Evolutionary conservation across 2,113 vertebrate species (phyloP), one percentile per base, ranked within the genome.

Genomic region (Notothenia rossii): DNA sequence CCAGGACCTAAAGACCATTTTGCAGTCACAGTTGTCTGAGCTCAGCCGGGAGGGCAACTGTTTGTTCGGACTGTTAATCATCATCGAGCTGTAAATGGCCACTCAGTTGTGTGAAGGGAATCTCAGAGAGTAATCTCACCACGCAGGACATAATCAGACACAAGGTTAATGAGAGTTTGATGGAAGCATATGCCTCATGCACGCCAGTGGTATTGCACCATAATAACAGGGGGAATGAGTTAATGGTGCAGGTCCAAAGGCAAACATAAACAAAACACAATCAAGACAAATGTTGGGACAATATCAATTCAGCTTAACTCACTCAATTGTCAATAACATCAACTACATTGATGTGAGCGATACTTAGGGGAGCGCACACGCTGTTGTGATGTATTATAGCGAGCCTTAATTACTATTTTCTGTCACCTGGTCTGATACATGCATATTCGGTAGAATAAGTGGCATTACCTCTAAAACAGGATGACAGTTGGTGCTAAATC

Each of bases 151-250:
- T 93, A 89, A 92, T 94, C 91, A 92, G 89, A 89, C 84, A 88
- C 92, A 94, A 94, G 94, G 93, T 94, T 94, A 94, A 95, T 92
- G 91, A 91, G 93, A 91, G 89, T 93, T 94, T 93, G 93, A 94
- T 92, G 92, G 91, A 93, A 92, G 88, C 93, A 93, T 95, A 93
- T 93, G 92, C 87, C 87, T 87, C 70, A 75, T 88, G 83, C 86
- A 73, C 56, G 71, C 79, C 75, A 76, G 80, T 85, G 64, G 81
- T 80, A 83, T 72, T 83, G 79, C 80, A 58, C 82, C 81, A 89
- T 84, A 88, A 90, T 87, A 90, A 91, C 75, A 46, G 84, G 46
- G 74, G 89, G 87, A 89, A 91, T 89, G 84, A 91, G 88, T 92
- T 90, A 88, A 91, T 91, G 91, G 84, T 71, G 77, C 87, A 87